Base-by-base conservation (phyloP, 2,113 vertebrate species). In the Petaurus breviceps region DNA sequence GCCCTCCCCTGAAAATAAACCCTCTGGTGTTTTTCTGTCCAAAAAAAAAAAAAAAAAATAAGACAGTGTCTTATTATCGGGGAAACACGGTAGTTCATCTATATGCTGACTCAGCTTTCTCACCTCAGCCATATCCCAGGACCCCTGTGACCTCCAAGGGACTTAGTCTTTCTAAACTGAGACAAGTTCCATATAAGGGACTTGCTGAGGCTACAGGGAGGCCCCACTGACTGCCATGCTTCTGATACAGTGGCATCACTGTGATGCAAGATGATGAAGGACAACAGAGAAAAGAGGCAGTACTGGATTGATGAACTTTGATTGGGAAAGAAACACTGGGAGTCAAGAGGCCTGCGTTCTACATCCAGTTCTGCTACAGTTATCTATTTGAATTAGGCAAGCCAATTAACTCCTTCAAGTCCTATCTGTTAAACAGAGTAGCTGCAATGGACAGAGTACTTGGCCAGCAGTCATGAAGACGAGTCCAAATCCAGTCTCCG, bases 101-200 rank as follows among this genome's bases (percentile, higher is more conserved):
- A 90, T 51, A 90, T 90, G 43, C 52, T 93, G 28, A 37, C 43
- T 92, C 93, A 90, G 31, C 92, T 25, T 47, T 94, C 12, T 90
- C n/a, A 84, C n/a, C 16, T 23, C 50, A 89, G 89, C 90, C 46
- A 92, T 24, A n/a, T 37, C 68, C 16, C 61, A 77, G 61, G 12
- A 16, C 61, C 11, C 37, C 19, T 84, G 68, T 84, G 57, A 57
- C 94, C 22, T 93, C 49, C 89, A 92, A 55, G 50, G 94, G 89
- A 54, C 49, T 90, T 37, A 95, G 61, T 94, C 55, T 94, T 90
- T 92, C 50, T 90, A 91, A 84, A 50, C 9, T 31, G 51, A 43
- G 28, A 51, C 26, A 92, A 90, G 50, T 46, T n/a, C 52, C 10
- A 0, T 0, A 1, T 54, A 51, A 51, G 93, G 23, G 89, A 94